Percentiles rank a stretch among this genome's conserved stretches.
These are phyloP conservation scores for Tetramorium parvispinum DNA, from an alignment of 1,140 invertebrate genomes.

Conservation along the genomic window DNA sequence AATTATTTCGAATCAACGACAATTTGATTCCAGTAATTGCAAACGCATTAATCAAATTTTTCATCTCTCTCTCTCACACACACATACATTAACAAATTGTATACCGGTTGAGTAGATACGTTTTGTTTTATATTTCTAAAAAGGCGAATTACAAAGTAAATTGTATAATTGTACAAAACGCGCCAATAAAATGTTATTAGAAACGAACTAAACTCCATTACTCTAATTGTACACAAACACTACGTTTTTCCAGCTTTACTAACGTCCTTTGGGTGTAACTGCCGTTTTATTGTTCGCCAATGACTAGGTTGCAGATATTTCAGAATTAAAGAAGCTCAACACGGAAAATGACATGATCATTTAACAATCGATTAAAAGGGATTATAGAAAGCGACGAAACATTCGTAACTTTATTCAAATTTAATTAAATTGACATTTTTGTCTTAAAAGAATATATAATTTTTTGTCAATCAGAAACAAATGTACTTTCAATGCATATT, in stretches of 20 bases:
- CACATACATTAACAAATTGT: background rate
- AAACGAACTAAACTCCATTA: background rate
- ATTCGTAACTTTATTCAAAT: background rate
- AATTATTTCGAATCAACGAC: background rate
- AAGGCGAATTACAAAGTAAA: background rate
- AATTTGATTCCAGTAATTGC: background rate
- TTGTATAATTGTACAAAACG: background rate
- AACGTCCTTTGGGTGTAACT: background rate
- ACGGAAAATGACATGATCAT: background rate
- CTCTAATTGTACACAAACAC: background rate
- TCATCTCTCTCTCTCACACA: background rate
- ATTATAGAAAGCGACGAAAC: background rate
- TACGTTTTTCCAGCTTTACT: background rate
- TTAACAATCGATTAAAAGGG: background rate
- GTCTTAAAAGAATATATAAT: background rate
- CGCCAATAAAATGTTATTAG: background rate
- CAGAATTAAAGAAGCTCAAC: background rate
- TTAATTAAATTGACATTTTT: background rate
- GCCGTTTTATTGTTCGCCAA: background rate
- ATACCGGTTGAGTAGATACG: background rate
- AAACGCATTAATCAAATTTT: background rate
- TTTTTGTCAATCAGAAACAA: background rate
- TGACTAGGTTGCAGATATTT: background rate
- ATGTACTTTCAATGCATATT: background rate
- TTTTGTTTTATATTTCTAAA: background rate